Base-by-base conservation (phyloP, 2,797 vertebrate species). In the Coreius guichenoti region DNA sequence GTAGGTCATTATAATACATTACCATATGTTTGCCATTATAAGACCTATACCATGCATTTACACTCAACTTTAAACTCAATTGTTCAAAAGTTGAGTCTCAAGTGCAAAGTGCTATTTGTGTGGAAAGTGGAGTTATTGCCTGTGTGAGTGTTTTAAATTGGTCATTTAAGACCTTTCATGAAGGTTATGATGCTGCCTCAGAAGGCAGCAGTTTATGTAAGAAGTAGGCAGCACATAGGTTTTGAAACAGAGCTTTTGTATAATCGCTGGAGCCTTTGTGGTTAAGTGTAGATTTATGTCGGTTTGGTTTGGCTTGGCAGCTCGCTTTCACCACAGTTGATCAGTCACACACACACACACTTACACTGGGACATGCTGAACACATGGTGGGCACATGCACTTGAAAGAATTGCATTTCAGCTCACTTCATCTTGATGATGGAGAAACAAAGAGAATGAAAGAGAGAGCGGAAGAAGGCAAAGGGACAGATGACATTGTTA, bases 221-320 rank as follows among this genome's bases (percentile, higher is more conserved):
- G 26, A 8, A 14, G 21, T 36, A 75, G 82, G 33, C 17, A 31
- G 39, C 17, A 51, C 11, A 29, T 43, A 17, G 19, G 29, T 77
- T 84, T 77, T 84, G 79, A 31, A 78, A 63, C 67, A 67, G 74
- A 70, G 58, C n/a, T 86, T 65, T 73, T 78, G 16, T 84, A 79
- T 86, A 89, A 86, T 78, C 63, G 51, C 31, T 72, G 73, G 86
- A 86, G 79, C 81, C 81, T 86, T 87, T 89, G 87, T 82, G 89
- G 85, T 87, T 84, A 87, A 69, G 65, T 80, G 67, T n/a, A 76
- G 87, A 89, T 87, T 89, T 87, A 89, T 84, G 82, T 73, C 75
- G 31, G 23, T 54, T 80, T 69, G 63, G 74, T 61, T 75, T 82
- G 82, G 83, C 79, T 85, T 88, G 88, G 89, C 88, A 86, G 75